Evolutionary conservation across 2,888 invertebrate species (phyloP), one percentile per base, ranked within the genome.

Genomic region (Acrobasis consociella): DNA sequence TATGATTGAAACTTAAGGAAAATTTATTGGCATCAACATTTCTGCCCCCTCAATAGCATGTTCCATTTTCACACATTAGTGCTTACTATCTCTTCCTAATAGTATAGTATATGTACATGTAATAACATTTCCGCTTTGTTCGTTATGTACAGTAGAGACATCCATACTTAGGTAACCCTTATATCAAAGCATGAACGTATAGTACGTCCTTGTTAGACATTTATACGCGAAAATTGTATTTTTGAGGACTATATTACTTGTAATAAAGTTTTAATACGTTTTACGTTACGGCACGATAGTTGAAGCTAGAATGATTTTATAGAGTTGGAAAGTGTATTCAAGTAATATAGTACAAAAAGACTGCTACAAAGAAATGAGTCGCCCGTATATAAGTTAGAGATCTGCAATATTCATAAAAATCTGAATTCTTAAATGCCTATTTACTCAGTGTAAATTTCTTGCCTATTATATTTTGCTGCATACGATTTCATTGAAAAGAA

Each of bases 21-120:
- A 46, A 17, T 58, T 38, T 62, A 15, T 67, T 66, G 67, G 63
- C 62, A 62, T 65, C 64, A 64, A 69, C 68, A 67, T 61, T 39
- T 31, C 58, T 39, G 52, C 66, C 73, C 72, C 71, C 70, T 69
- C 73, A 71, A 66, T 31, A 73, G 83, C 80, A 83, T 82, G 82
- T 51, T 64, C 62, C 62, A 49, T 55, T 38, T n/a, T 66, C 67
- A 58, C 67, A 58, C 69, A 75, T 72, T 75, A 69, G 73, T 65
- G 72, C 76, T 73, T 72, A 46, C 58, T 60, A 53, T 66, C 60
- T 65, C 60, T 63, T 69, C 51, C 52, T 60, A 64, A n/a, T 13
- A 13, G 46, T 46, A 46, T 67, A 65, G 58, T 73, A 64, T 65
- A 64, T 75, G 67, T 72, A 46, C 10, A 11, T 46, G 46, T 46